phyloP scores from a whole-genome alignment of 2,888 invertebrate species.

The Amblyjoppa fuscipennis region DNA sequence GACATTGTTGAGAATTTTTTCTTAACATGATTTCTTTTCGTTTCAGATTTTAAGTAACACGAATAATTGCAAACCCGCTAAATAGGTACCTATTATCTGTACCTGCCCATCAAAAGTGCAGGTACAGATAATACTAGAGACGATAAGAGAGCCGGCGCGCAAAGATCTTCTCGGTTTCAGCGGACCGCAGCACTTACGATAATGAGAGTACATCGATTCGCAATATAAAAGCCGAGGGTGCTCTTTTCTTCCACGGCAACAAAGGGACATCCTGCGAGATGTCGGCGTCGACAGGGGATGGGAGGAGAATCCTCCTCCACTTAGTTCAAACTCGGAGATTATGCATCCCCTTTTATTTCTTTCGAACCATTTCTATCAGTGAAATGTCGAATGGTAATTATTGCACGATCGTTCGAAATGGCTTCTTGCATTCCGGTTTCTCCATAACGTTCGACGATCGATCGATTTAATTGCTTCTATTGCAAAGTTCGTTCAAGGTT shows the following conservation, averaged over 20 bases:
- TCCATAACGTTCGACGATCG: constrained; percentile 22
- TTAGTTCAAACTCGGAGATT: not conserved
- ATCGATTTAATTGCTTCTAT: constrained; percentile 35
- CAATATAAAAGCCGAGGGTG: constrained; percentile 56
- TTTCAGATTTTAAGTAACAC: no score
- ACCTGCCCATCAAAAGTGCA: not conserved
- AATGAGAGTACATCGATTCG: constrained; percentile 68
- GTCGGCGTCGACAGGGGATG: not conserved
- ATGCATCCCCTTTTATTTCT: not conserved
- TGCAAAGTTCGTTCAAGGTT: not conserved
- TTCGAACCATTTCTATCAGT: not conserved
- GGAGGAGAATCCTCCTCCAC: constrained; percentile 25
- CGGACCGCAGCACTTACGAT: constrained; percentile 62
- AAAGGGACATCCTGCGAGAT: constrained; percentile 58
- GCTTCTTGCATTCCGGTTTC: not conserved
- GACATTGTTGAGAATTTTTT: no score
- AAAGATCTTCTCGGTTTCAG: constrained; percentile 33
- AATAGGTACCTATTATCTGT: no score
- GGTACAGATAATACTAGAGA: no score
- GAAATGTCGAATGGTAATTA: constrained; percentile 40
- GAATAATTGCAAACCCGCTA: no score
- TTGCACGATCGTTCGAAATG: constrained; percentile 13
- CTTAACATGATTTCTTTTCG: no score
- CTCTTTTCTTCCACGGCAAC: constrained; percentile 51
- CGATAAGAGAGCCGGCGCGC: constrained; percentile 23